Percentiles rank a stretch among this genome's conserved stretches.
Conservation (phyloP, 2,888 invertebrate species). For the Ophioninae sp. region DNA sequence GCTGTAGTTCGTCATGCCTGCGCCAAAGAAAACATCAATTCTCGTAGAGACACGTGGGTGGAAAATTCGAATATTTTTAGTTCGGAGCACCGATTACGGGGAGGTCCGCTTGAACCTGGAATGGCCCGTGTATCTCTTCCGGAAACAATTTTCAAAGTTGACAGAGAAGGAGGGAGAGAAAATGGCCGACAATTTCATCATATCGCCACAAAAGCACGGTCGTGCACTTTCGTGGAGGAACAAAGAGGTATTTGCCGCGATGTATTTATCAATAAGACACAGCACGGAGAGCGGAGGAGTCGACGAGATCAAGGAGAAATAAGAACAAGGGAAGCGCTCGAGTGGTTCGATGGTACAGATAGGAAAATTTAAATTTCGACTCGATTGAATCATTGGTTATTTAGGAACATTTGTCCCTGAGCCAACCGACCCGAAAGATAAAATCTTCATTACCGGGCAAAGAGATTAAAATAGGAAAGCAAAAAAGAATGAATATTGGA, state of each 20-base stretch:
- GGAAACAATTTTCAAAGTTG: conserved; percentile 52
- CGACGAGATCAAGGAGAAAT: conserved; percentile 8
- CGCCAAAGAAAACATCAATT: too few species aligned
- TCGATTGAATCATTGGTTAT: conserved; percentile 45
- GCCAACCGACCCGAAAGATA: neutral
- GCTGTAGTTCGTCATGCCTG: too few species aligned
- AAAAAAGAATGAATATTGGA: conserved; percentile 8
- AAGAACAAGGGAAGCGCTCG: conserved; percentile 2
- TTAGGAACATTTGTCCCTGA: conserved; percentile 25
- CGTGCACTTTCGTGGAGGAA: conserved; percentile 18
- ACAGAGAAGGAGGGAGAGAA: conserved; percentile 16
- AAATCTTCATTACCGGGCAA: neutral
- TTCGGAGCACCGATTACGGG: too few species aligned
- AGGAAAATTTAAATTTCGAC: conserved; percentile 28
- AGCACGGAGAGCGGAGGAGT: neutral
- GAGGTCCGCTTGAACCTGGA: neutral
- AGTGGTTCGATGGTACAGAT: neutral
- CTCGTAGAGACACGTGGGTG: too few species aligned
- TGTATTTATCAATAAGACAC: conserved; percentile 48
- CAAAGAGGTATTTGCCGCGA: conserved; percentile 33
- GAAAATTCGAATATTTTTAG: too few species aligned
- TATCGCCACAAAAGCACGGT: conserved; percentile 34
- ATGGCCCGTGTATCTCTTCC: neutral
- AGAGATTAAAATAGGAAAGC: neutral
- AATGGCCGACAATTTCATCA: conserved; percentile 49